Conservation (phyloP, 1,140 invertebrate species). For the Diorhabda carinulata region DNA sequence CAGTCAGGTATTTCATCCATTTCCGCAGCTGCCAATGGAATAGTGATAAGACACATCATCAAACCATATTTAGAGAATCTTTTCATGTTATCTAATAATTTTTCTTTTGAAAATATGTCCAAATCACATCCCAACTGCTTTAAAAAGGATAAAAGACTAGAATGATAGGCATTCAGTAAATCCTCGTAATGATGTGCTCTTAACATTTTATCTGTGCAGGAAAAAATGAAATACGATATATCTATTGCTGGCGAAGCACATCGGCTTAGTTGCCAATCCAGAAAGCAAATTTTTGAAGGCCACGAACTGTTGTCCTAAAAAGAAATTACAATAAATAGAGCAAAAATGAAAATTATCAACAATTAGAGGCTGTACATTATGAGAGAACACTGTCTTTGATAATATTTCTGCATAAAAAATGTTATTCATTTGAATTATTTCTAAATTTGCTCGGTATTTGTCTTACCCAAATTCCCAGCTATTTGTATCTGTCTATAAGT, state of each 20-base stretch:
- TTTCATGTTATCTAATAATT: not conserved
- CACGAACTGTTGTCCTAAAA: not conserved
- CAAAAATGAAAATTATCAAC: too few relatives aligned
- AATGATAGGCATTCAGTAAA: not conserved
- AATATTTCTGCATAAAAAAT: too few relatives aligned
- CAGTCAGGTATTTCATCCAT: not conserved
- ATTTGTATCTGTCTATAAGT: too few relatives aligned
- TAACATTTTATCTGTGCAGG: not conserved
- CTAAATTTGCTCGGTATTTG: too few relatives aligned
- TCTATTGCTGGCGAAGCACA: conserved; percentile 3
- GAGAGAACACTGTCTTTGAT: too few relatives aligned
- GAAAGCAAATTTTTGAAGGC: not conserved
- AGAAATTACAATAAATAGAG: too few relatives aligned
- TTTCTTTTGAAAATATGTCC: not conserved
- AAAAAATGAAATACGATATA: conserved; percentile 4
- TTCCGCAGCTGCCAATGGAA: not conserved
- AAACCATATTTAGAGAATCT: not conserved
- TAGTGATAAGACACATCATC: not conserved
- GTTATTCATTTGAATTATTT: too few relatives aligned
- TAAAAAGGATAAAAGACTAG: not conserved
- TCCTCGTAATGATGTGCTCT: not conserved
- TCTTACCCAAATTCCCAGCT: too few relatives aligned
- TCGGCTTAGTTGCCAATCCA: conserved; percentile 12
- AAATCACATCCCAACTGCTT: not conserved
- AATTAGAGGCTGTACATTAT: too few relatives aligned